A percentile compares a stretch with the other conserved stretches of the same genome.
phyloP scores from a whole-genome alignment of 2,888 invertebrate genomes.

The Orchesella flavescens region DNA sequence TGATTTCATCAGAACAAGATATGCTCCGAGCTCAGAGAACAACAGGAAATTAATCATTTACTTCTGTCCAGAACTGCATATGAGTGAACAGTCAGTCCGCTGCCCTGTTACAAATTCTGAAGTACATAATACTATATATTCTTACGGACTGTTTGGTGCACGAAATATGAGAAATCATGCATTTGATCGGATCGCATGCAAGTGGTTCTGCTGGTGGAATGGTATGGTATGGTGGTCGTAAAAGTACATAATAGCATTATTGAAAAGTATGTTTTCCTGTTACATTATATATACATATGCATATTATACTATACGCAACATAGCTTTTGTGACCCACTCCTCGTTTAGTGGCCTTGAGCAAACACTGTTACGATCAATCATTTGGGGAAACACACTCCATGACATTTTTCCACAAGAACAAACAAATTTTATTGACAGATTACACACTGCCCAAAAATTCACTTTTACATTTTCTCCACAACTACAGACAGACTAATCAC shows the following conservation, averaged over 20 bases:
- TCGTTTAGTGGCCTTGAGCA: slow-evolving; percentile 41
- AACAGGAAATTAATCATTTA: slow-evolving; percentile 57
- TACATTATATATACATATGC: neutral
- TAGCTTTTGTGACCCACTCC: neutral
- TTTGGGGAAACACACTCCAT: slow-evolving; percentile 25
- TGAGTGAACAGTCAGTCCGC: too few species aligned
- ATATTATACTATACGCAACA: neutral
- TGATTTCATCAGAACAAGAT: slow-evolving; percentile 36
- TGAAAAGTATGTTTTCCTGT: neutral
- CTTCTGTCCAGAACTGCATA: neutral
- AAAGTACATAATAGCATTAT: too few species aligned
- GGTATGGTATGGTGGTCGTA: too few species aligned
- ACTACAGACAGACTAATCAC: too few species aligned
- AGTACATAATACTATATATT: too few species aligned
- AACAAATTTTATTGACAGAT: slow-evolving; percentile 49
- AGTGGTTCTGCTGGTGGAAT: too few species aligned
- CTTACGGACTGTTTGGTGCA: slow-evolving; percentile 1
- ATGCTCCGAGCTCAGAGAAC: neutral
- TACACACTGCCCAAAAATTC: slow-evolving; percentile 13
- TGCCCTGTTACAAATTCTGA: too few species aligned
- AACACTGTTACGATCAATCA: slow-evolving; percentile 49
- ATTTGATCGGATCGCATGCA: too few species aligned
- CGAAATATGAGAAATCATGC: neutral
- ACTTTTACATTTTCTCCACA: too few species aligned
- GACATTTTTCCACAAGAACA: slow-evolving; percentile 45